Evolutionary conservation across 1,140 invertebrate species (phyloP).

Genomic region (Hesperophylax magnus): DNA sequence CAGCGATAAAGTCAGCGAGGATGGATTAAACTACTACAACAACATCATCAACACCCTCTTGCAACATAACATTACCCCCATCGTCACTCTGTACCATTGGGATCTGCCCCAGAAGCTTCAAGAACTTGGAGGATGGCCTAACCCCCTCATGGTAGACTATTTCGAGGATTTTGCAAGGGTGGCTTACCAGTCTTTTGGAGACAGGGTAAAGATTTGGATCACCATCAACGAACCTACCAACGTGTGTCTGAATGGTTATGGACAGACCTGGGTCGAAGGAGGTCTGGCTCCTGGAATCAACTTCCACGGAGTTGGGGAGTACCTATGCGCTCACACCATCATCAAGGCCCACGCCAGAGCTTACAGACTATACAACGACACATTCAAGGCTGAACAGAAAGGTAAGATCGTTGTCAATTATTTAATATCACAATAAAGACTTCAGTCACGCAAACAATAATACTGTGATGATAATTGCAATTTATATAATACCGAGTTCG

Average conservation of each 20-base stretch:
- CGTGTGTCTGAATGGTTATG: constrained; percentile 65
- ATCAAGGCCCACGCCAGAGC: constrained; percentile 65
- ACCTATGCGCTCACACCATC: constrained; percentile 68
- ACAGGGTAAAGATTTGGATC: constrained; percentile 68
- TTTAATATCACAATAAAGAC: no score
- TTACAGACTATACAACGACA: constrained; percentile 60
- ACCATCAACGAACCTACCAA: constrained; percentile 71
- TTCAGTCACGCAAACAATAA: no score
- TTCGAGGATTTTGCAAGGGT: constrained; percentile 71
- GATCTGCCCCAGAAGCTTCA: constrained; percentile 61
- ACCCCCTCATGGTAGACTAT: constrained; percentile 60
- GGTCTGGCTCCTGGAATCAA: constrained; percentile 62
- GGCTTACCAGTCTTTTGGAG: constrained; percentile 70
- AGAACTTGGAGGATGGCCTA: constrained; percentile 57
- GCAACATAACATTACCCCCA: constrained; percentile 67
- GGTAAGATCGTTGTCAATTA: constrained; percentile 15
- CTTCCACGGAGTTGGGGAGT: constrained; percentile 65
- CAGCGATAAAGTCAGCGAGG: constrained; percentile 64
- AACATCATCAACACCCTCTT: constrained; percentile 69
- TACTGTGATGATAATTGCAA: no score
- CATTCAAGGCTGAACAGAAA: constrained; percentile 61
- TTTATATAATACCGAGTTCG: no score
- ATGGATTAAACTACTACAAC: constrained; percentile 71
- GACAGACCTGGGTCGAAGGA: constrained; percentile 63
- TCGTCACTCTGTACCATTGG: constrained; percentile 62